phyloP scores from a whole-genome alignment of 2,113 vertebrate species.

The Thermophis baileyi region DNA sequence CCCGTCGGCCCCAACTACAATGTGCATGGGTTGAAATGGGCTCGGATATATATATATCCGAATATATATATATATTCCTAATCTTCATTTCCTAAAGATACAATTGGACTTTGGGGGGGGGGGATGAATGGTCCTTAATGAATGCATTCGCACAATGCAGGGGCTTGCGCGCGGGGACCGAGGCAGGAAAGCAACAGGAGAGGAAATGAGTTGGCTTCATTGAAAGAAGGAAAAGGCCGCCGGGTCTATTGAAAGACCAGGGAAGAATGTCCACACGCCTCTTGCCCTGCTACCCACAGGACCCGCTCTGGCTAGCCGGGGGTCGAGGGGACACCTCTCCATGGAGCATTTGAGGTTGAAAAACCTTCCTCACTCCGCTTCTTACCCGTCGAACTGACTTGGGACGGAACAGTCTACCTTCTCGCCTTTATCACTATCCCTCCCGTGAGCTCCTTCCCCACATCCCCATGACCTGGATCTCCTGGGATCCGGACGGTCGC shows the following conservation, averaged over 20 bases:
- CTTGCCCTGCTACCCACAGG: constrained; percentile 65
- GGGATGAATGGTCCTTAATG: constrained; percentile 62
- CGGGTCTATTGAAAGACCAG: constrained; percentile 41
- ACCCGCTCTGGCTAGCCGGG: constrained; percentile 60
- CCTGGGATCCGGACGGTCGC: not conserved
- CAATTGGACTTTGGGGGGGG: constrained; percentile 52
- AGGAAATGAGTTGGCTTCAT: constrained; percentile 62
- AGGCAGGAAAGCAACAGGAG: constrained; percentile 62
- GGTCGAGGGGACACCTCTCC: not conserved
- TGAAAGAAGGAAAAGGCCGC: constrained; percentile 55
- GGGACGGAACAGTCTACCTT: constrained; percentile 38
- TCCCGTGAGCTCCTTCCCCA: not conserved
- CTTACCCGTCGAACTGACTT: constrained; percentile 26
- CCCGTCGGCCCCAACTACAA: too few relatives aligned
- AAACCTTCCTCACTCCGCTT: constrained; percentile 42
- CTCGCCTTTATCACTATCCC: not conserved
- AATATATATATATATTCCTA: constrained; percentile 52
- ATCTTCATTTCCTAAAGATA: constrained; percentile 51
- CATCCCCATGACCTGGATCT: not conserved
- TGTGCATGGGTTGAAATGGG: constrained; percentile 36
- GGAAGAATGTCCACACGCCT: constrained; percentile 72
- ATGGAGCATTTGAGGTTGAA: not conserved
- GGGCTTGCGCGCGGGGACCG: constrained; percentile 58
- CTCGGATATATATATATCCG: constrained; percentile 42
- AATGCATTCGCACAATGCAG: constrained; percentile 52